A percentile compares a stretch with the other conserved stretches of the same genome.
Evolutionary conservation across 92 coral and sea anemone genomes (phyloP).

Genomic region (Bergia sp.): DNA sequence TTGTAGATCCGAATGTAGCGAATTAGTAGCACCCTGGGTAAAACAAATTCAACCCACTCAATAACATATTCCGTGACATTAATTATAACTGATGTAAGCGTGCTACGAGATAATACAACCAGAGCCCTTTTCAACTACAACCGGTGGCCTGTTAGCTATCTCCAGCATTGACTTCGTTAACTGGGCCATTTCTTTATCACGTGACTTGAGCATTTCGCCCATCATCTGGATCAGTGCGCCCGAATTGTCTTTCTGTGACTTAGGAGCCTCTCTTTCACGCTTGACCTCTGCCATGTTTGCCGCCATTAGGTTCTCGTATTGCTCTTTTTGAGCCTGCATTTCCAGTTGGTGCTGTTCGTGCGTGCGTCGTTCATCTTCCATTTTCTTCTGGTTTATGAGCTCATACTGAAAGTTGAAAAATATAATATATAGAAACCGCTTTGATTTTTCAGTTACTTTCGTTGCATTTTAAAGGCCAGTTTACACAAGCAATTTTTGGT

Average conservation of each 20-base stretch:
- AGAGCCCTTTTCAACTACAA: slow-evolving; percentile 1
- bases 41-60: no score
- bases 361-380: slow-evolving; percentile 35
- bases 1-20: neutral
- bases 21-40: neutral
- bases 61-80: neutral
- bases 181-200: slow-evolving; percentile 37
- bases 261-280: slow-evolving; percentile 22
- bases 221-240: slow-evolving; percentile 34
- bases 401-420: neutral
- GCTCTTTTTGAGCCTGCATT: slow-evolving; percentile 32
- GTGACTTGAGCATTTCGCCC: slow-evolving; percentile 28
- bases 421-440: neutral
- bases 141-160: slow-evolving; percentile 42
- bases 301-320: slow-evolving; percentile 8
- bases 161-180: slow-evolving; percentile 29
- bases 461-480: neutral
- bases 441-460: no score
- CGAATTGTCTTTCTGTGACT: slow-evolving; percentile 32
- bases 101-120: slow-evolving; percentile 26
- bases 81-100: neutral
- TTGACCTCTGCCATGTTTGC: slow-evolving; percentile 44
- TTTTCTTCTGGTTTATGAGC: slow-evolving; percentile 21
- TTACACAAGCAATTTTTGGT: no score
- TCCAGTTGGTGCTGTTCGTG: slow-evolving; percentile 24